These are phyloP conservation scores for Cyprinus carpio DNA, from an alignment of 2,113 vertebrate genomes.

Conservation along the genomic window DNA sequence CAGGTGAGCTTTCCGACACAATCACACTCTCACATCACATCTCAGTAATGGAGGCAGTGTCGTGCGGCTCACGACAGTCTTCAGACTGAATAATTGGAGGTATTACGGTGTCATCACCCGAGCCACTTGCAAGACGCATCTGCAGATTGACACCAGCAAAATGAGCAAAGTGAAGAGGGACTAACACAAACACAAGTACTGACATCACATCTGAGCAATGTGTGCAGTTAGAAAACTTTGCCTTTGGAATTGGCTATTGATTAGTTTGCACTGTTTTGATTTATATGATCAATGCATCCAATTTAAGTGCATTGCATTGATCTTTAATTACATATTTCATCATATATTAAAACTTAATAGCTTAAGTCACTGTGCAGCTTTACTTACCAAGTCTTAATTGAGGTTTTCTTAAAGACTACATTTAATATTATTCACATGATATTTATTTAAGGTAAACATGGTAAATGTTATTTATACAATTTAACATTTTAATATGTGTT, in stretches of 20 bases:
- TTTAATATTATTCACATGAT: background rate
- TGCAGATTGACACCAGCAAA: slow-evolving; percentile 20
- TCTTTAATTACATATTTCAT: background rate
- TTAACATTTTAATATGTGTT: background rate
- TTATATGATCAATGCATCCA: background rate
- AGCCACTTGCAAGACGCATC: background rate
- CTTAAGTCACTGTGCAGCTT: background rate
- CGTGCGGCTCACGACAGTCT: background rate
- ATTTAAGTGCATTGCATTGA: background rate
- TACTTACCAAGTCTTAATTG: background rate
- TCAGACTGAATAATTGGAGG: slow-evolving; percentile 9
- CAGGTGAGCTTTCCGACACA: slow-evolving; percentile 66
- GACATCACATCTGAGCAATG: background rate
- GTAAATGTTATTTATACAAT: too few species aligned
- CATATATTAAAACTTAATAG: too few species aligned
- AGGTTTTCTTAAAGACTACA: background rate
- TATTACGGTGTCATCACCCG: slow-evolving; percentile 1
- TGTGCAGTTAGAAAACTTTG: background rate
- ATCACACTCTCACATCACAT: background rate
- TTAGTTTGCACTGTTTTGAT: background rate
- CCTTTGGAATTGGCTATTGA: slow-evolving; percentile 25
- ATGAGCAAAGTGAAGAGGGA: background rate
- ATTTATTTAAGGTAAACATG: background rate
- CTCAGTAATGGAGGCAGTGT: slow-evolving; percentile 13
- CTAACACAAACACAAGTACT: slow-evolving; percentile 1